Evolutionary conservation across 2,888 invertebrate genomes (phyloP).

Genomic region (Leucophora obtusa): DNA sequence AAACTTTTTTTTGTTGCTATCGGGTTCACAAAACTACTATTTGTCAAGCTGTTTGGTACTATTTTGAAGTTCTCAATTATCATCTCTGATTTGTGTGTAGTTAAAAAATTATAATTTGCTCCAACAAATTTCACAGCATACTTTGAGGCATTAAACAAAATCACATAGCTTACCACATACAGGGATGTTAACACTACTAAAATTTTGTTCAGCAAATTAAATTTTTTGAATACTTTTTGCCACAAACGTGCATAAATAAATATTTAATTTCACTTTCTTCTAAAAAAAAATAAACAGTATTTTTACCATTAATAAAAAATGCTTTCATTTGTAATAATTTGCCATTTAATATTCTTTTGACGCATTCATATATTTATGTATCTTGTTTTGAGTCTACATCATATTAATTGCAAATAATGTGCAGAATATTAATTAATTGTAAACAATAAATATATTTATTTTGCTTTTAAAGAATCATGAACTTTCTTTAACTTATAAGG

Average conservation of each 20-base stretch:
- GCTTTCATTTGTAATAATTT: conserved; percentile 3
- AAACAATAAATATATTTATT: not conserved
- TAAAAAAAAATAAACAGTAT: not conserved
- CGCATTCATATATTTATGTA: not conserved
- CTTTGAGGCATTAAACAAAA: conserved; percentile 38
- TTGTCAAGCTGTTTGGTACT: too few species aligned
- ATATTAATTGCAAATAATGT: conserved; percentile 21
- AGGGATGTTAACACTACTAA: too few species aligned
- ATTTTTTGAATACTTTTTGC: not conserved
- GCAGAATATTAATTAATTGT: conserved; percentile 45
- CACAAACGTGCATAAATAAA: not conserved
- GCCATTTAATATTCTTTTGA: conserved; percentile 17
- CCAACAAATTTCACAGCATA: conserved; percentile 39
- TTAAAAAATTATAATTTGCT: too few species aligned
- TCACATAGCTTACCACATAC: too few species aligned
- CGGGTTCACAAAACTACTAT: too few species aligned
- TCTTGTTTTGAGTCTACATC: too few species aligned
- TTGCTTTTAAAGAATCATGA: not conserved
- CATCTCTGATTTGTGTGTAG: too few species aligned
- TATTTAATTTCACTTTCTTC: conserved; percentile 54
- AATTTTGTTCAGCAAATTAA: not conserved
- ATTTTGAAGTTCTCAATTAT: too few species aligned
- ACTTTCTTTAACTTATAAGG: conserved; percentile 23
- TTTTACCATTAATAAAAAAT: conserved; percentile 16
- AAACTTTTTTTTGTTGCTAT: too few species aligned